Evolutionary conservation across 92 coral and sea anemone species (phyloP), one percentile per base, ranked within the genome.

Genomic region (Palythoa heliodiscus): DNA sequence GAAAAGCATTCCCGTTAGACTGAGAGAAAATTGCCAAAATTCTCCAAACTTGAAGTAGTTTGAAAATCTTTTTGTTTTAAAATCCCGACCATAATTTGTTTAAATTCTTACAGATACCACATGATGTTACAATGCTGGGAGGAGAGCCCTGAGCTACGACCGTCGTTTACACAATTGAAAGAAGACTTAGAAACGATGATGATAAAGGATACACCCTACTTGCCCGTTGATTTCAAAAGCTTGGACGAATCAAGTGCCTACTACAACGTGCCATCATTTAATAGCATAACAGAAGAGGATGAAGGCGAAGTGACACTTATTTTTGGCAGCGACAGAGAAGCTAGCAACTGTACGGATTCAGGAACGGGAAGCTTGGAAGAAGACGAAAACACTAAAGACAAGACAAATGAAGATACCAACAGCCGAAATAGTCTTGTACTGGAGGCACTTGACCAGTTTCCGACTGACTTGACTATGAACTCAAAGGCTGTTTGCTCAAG

Each of bases 231-330:
- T 89, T 92, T 92, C 70, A 86, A 92, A 78, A 87, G 82, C 20
- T 68, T 93, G 71, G 97, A 93, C 86, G 97, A 93, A 87, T 77
- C 95, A 39, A 73, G 89, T n/a, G 93, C 87, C 73, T 91, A 93
- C 88, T 93, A 93, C 77, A 93, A 93, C 61, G 95, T 93, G 70
- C 97, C 97, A 9, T 93, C 97, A 35, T 93, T 93, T 80, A 89
- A 92, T 77, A 93, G 97, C 58, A 82, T 83, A 63, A 64, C 70
- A 7, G 90, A 91, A n/a, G 90, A 77, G 63, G 70, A 78, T 1
- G 86, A 75, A 1, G 63, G 80, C n/a, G 43, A 73, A 1, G 91
- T 87, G 14, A 93, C 92, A 43, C 88, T 80, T 20, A 48, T 1
- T 9, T 80, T 80, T 23, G 74, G 75, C 11, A 52, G 66, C 40